Evolutionary conservation across 1,140 invertebrate species (phyloP).

Genomic region (Drosophila funebris): DNA sequence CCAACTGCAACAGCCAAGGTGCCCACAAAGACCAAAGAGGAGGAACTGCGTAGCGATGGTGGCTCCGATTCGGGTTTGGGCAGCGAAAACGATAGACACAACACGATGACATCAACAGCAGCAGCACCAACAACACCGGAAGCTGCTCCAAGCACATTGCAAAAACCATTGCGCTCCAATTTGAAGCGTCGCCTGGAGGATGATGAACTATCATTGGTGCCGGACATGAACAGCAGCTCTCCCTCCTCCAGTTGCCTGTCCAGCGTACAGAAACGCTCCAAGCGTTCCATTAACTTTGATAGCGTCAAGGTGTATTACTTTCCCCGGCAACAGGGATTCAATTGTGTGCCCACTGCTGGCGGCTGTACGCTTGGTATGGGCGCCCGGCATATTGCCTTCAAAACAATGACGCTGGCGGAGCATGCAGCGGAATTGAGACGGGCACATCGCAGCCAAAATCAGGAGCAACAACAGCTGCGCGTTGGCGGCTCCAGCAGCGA

Average conservation of each 20-base stretch:
- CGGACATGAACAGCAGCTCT: slow-evolving; percentile 19
- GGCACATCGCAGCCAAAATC: slow-evolving; percentile 90
- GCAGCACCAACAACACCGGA: not conserved
- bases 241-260: not conserved
- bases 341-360: slow-evolving; percentile 98
- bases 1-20: not conserved
- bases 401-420: slow-evolving; percentile 87
- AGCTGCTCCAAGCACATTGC: not conserved
- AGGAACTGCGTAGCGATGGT: slow-evolving; percentile 88
- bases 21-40: slow-evolving; percentile 80
- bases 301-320: slow-evolving; percentile 98
- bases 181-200: slow-evolving; percentile 69
- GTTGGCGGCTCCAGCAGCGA: slow-evolving; percentile 86
- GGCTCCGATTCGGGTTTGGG: slow-evolving; percentile 92
- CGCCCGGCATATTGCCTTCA: slow-evolving; percentile 90
- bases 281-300: slow-evolving; percentile 93
- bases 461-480: slow-evolving; percentile 87
- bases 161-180: slow-evolving; percentile 66
- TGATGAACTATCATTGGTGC: slow-evolving; percentile 84
- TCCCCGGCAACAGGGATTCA: slow-evolving; percentile 97
- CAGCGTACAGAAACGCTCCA: slow-evolving; percentile 87
- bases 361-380: slow-evolving; percentile 99
- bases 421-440: slow-evolving; percentile 94
- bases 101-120: slow-evolving; percentile 4
- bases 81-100: slow-evolving; percentile 84